A percentile compares a stretch with the other conserved stretches of the same genome.
Evolutionary conservation across 2,797 vertebrate genomes (phyloP).

Genomic region (Propithecus deckenii): DNA sequence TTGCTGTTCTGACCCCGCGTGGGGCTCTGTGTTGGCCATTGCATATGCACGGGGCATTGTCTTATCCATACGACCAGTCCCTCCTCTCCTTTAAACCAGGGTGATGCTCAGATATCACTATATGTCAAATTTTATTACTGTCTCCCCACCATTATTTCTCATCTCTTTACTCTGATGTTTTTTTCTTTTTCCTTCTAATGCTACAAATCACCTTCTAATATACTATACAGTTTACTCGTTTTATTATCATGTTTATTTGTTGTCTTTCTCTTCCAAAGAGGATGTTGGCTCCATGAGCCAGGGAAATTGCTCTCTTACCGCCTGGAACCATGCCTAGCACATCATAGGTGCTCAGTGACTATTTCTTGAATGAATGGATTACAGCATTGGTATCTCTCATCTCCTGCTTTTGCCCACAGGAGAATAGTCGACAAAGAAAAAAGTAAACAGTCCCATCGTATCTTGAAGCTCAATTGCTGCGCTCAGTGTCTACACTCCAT

Average conservation of each 20-base stretch:
- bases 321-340: not conserved
- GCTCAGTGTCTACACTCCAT: constrained; percentile 85
- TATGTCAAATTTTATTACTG: not conserved
- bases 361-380: not conserved
- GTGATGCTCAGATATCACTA: not conserved
- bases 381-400: not conserved
- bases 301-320: not conserved
- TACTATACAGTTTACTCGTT: not conserved
- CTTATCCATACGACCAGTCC: not conserved
- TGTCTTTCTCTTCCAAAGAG: not conserved
- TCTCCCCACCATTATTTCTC: not conserved
- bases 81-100: not conserved
- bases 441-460: constrained; percentile 72
- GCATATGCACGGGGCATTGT: not conserved
- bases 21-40: not conserved
- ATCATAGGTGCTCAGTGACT: not conserved
- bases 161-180: not conserved
- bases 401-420: constrained; percentile 82
- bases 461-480: constrained; percentile 78
- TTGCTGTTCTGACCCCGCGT: not conserved
- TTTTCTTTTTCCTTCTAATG: not conserved
- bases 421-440: constrained; percentile 88
- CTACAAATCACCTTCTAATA: not conserved
- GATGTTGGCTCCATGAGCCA: not conserved
- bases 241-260: not conserved